Evolutionary conservation across 2,113 vertebrate genomes (phyloP).

Genomic region (Camelus dromedarius): DNA sequence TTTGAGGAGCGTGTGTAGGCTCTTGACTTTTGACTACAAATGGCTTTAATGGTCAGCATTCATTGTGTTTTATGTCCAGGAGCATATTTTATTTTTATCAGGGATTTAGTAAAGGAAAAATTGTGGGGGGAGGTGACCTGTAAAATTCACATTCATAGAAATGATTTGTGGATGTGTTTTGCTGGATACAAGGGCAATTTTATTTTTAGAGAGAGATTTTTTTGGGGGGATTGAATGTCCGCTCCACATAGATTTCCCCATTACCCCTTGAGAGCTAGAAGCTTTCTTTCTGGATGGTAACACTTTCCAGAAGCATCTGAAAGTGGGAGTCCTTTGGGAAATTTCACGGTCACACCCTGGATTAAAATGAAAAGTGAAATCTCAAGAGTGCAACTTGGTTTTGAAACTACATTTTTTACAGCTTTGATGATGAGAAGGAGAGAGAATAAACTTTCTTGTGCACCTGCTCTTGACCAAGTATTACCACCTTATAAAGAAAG

Average conservation of each 20-base stretch:
- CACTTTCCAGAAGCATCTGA: not conserved
- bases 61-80: not conserved
- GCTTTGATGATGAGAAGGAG: not conserved
- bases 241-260: not conserved
- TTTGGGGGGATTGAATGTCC: conserved; percentile 8
- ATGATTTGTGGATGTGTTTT: not conserved
- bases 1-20: not conserved
- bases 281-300: not conserved
- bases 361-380: conserved; percentile 56
- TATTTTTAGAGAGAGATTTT: not conserved
- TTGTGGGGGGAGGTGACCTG: not conserved
- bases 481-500: not conserved
- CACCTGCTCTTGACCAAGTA: not conserved
- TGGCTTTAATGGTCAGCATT: not conserved
- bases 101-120: not conserved
- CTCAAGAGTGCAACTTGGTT: not conserved
- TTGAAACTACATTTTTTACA: conserved; percentile 25
- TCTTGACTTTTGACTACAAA: conserved; percentile 8
- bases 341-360: not conserved
- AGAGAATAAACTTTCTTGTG: not conserved
- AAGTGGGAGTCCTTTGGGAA: not conserved
- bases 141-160: not conserved
- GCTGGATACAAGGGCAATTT: not conserved
- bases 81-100: conserved; percentile 40
- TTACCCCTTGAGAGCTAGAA: not conserved